Evolutionary conservation across 2,113 vertebrate genomes (phyloP).

Genomic region (Notechis scutatus): DNA sequence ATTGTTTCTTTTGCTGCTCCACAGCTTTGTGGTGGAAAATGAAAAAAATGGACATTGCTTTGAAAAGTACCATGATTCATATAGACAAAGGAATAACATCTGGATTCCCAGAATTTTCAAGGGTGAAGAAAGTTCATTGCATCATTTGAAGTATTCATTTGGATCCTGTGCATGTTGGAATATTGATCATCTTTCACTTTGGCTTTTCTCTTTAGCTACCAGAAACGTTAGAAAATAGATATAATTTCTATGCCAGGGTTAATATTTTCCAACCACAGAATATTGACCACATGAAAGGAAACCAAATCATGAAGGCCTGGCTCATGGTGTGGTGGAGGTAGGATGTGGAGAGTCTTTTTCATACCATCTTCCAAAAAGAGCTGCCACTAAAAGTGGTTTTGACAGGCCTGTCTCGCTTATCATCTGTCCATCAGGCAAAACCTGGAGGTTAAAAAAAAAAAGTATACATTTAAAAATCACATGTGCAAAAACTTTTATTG

Average conservation of each 20-base stretch:
- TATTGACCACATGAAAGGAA: background rate
- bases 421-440: slow-evolving; percentile 60
- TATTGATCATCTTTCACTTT: background rate
- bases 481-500: background rate
- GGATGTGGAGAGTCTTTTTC: slow-evolving; percentile 47
- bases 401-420: slow-evolving; percentile 42
- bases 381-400: slow-evolving; percentile 62
- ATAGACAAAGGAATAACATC: background rate
- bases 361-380: slow-evolving; percentile 66
- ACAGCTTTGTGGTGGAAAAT: background rate
- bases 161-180: background rate
- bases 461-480: background rate
- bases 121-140: background rate
- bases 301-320: background rate
- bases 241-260: background rate
- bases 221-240: background rate
- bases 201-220: background rate
- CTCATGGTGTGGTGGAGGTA: background rate
- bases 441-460: slow-evolving; percentile 39
- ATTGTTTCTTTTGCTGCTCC: background rate
- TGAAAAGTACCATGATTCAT: background rate
- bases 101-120: background rate
- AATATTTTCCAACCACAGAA: background rate
- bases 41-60: background rate
- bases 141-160: background rate